Evolutionary conservation across 2,113 vertebrate species (phyloP), one percentile per base, ranked within the genome.

Genomic region (Solea senegalensis): DNA sequence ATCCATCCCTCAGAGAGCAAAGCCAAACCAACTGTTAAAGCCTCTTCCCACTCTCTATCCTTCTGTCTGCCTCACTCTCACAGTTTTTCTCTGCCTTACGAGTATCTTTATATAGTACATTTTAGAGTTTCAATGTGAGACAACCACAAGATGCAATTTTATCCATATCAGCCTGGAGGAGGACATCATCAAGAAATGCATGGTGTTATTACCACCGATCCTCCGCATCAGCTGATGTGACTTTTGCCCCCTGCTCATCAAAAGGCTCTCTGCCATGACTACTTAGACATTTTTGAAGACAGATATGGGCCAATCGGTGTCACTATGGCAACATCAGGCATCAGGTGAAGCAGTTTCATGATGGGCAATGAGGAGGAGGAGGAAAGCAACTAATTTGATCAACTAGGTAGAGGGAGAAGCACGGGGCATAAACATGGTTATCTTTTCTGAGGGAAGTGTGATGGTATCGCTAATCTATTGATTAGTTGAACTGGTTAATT

Each of bases 261-360:
- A 61, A 74, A 69, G 62, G 21, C 52, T 69, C 59, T 74, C 43
- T 8, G 39, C 59, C 15, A 15, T 74, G 62, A 63, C 49, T 13
- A 59, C 59, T 41, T 4, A 74, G 62, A 86, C 51, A 65, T 77
- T 88, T 85, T 74, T 79, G 16, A 84, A 90, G 85, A 86, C 70
- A 85, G 86, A 88, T 80, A 83, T 28, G 58, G 69, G 65, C 73
- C 86, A 90, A 89, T 88, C 83, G 85, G 76, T 43, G 75, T 94
- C 77, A 68, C 91, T 80, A 92, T 80, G 88, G 88, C 72, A 90
- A 92, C 87, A 2, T 69, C 86, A 90, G 80, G 81, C 83, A 83
- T 82, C 78, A 81, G 88, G 86, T 90, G 86, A 90, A 80, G 65
- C 48, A 71, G 58, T 72, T 48, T 76, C 40, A 5, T 58, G 80